Base-by-base conservation (phyloP, 2,888 invertebrate species). In the Zaprionus lineosus region DNA sequence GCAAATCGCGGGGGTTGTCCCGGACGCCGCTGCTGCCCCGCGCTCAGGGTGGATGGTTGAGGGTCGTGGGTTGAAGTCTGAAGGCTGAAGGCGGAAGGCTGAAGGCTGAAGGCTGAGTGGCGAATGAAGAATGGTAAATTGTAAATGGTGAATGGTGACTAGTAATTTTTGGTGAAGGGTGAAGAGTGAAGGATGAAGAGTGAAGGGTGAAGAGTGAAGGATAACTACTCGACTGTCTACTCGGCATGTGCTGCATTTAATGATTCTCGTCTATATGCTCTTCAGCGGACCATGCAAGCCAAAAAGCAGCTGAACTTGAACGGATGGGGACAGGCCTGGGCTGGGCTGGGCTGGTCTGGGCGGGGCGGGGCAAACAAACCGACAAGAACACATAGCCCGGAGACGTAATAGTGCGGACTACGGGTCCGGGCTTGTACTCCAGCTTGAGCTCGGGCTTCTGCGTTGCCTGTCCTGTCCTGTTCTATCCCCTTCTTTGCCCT, bases 381-480 rank as follows among this genome's bases (percentile, higher is more conserved):
- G 43, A 53, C 61, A 67, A 33, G 53, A 53, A 18, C 46, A 51
- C 36, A 68, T 53, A 31, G 74, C 84, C 76, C 36, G 34, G 68
- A 65, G 77, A 69, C 61, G 44, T 72, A 84, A 84, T 84, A 77
- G 69, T 61, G 65, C 65, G 59, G 51, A 62, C 58, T 56, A 48
- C 31, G 55, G 36, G 9, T 12, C 39, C 33, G 41, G 12, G 19
- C 24, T 21, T 6, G 3, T 19, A 4, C 24, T 24, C 6, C 24
- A 24, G 24, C 24, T 24, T 14, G 39, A 14, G 55, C 48, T 34
- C 15, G 47, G 1, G 40, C 37, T 58, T 68, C 57, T 47, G n/a
- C n/a, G n/a, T n/a, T n/a, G n/a, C n/a, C n/a, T n/a, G n/a, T n/a
- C n/a, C n/a, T n/a, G n/a, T n/a, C n/a, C n/a, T n/a, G n/a, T n/a